Conservation (phyloP, 2,113 vertebrate species). For the Irena cyanogastra region DNA sequence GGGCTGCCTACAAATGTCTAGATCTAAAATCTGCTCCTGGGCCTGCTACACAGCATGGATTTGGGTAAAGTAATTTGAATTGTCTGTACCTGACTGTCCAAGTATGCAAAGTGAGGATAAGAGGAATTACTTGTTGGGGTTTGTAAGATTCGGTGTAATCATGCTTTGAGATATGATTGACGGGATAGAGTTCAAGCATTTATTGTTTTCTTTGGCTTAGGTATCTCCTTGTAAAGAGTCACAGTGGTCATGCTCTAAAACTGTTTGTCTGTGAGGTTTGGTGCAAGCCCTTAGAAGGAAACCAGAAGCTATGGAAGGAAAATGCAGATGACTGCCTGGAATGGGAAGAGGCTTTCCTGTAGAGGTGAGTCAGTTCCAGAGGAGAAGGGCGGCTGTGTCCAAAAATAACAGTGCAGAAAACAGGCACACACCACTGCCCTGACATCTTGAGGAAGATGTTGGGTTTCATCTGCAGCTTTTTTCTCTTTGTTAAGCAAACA, state of each 20-base stretch:
- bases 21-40: background rate
- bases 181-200: background rate
- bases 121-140: background rate
- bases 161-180: background rate
- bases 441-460: background rate
- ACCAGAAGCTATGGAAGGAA: background rate
- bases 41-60: background rate
- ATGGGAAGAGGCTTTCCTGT: slow-evolving; percentile 9
- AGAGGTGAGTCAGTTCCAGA: slow-evolving; percentile 50
- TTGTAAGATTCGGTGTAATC: background rate
- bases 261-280: background rate
- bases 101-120: background rate
- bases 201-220: slow-evolving; percentile 5
- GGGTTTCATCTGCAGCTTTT: background rate
- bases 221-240: background rate
- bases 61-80: background rate
- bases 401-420: background rate
- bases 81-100: background rate
- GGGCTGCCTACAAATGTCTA: background rate
- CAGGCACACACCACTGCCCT: fast-evolving
- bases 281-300: slow-evolving; percentile 20
- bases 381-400: background rate
- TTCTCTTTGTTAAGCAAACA: background rate
- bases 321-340: background rate
- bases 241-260: background rate